Conservation (phyloP, 1,140 invertebrate species). For the Procambarus clarkii region DNA sequence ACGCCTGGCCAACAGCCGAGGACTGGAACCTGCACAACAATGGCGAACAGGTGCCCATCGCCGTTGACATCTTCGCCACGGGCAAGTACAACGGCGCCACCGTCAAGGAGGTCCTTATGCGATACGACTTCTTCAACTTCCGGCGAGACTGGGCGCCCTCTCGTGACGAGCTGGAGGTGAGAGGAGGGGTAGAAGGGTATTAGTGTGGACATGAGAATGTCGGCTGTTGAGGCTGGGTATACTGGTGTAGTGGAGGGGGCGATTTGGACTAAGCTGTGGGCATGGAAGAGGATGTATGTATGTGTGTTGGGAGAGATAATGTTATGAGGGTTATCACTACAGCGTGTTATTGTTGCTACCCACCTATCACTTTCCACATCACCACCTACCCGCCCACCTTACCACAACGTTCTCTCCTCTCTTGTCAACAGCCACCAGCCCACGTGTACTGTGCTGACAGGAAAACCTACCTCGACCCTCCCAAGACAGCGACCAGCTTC, state of each 20-base stretch:
- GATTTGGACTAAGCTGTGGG: too few species aligned
- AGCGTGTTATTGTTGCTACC: too few species aligned
- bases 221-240: too few species aligned
- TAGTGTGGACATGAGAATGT: too few species aligned
- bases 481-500: neutral
- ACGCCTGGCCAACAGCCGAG: neutral
- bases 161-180: slow-evolving; percentile 37
- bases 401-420: too few species aligned
- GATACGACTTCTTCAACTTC: slow-evolving; percentile 49
- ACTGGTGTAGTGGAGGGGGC: too few species aligned
- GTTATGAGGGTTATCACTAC: too few species aligned
- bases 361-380: too few species aligned
- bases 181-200: neutral
- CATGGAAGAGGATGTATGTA: too few species aligned
- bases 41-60: slow-evolving; percentile 32
- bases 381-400: too few species aligned
- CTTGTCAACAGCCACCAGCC: slow-evolving; percentile 2
- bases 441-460: slow-evolving; percentile 13
- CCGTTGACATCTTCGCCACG: slow-evolving; percentile 14
- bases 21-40: slow-evolving; percentile 55
- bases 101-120: slow-evolving; percentile 14
- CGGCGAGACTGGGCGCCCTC: slow-evolving; percentile 39
- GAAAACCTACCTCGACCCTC: neutral
- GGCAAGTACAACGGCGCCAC: neutral
- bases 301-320: too few species aligned